phyloP scores from a whole-genome alignment of 1,140 invertebrate species.

The Zaprionus tsacasi region DNA sequence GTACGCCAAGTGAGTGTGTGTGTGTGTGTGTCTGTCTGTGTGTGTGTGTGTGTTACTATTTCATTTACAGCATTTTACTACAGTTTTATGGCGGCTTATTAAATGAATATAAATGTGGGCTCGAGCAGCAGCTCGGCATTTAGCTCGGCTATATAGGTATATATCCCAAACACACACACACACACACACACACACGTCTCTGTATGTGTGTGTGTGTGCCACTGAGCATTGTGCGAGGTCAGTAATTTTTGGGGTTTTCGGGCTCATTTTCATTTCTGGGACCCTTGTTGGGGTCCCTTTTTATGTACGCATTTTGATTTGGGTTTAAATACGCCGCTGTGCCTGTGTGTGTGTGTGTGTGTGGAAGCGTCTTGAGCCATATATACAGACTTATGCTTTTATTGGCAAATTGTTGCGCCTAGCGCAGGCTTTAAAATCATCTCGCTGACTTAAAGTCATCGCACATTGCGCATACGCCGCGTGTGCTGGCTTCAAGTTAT shows the following conservation, averaged over 20 bases:
- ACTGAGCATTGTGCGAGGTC: conserved; percentile 45
- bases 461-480: conserved; percentile 49
- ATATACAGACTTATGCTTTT: conserved; percentile 22
- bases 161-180: conserved; percentile 4
- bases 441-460: conserved; percentile 1
- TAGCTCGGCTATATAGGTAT: conserved; percentile 21
- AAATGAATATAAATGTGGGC: conserved; percentile 74
- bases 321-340: conserved; percentile 57
- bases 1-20: conserved; percentile 24
- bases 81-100: conserved; percentile 79
- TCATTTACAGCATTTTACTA: conserved; percentile 79
- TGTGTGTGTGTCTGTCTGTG: conserved; percentile 16
- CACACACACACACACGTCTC: background rate
- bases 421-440: conserved; percentile 22
- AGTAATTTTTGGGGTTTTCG: conserved; percentile 55
- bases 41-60: conserved; percentile 65
- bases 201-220: background rate
- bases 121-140: conserved; percentile 27
- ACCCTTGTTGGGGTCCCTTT: conserved; percentile 56
- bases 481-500: conserved; percentile 30
- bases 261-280: conserved; percentile 46
- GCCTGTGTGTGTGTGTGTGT: conserved; percentile 30
- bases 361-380: conserved; percentile 16
- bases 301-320: conserved; percentile 63
- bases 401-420: conserved; percentile 38